Conservation (phyloP, 2,797 vertebrate species). For the Ateles fusciceps region DNA sequence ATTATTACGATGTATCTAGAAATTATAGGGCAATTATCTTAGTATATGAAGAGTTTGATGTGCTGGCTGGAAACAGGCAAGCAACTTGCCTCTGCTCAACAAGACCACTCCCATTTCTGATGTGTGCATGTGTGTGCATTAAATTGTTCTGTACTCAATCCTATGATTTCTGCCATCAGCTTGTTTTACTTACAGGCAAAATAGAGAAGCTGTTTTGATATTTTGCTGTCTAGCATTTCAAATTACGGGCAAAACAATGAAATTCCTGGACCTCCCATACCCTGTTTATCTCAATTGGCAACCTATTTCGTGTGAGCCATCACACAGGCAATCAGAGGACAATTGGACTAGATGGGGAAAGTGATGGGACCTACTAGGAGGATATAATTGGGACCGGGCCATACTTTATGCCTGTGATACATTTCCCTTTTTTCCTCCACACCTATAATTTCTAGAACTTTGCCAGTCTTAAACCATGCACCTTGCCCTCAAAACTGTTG, state of each 20-base stretch:
- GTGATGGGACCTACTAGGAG: background rate
- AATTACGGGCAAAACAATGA: background rate
- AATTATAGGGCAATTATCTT: background rate
- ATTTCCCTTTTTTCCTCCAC: background rate
- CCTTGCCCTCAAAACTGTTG: background rate
- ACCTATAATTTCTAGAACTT: background rate
- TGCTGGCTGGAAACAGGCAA: background rate
- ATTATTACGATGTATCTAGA: background rate
- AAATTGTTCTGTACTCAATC: background rate
- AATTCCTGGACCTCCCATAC: background rate
- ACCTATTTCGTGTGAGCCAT: background rate
- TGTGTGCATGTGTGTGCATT: background rate
- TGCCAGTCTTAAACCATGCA: background rate
- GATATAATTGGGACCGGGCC: background rate
- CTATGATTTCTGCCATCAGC: background rate
- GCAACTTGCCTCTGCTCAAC: background rate
- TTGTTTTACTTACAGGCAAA: background rate
- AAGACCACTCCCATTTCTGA: background rate
- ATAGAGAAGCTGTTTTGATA: conserved; percentile 14
- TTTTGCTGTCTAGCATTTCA: conserved; percentile 32
- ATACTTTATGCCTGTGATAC: background rate
- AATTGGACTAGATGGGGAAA: background rate
- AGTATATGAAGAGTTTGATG: background rate
- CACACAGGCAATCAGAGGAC: background rate
- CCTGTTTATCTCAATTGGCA: background rate